Percentiles rank a stretch among this genome's conserved stretches.
phyloP scores from a whole-genome alignment of 2,797 vertebrate species.

The Hapalemur alaotrensis region DNA sequence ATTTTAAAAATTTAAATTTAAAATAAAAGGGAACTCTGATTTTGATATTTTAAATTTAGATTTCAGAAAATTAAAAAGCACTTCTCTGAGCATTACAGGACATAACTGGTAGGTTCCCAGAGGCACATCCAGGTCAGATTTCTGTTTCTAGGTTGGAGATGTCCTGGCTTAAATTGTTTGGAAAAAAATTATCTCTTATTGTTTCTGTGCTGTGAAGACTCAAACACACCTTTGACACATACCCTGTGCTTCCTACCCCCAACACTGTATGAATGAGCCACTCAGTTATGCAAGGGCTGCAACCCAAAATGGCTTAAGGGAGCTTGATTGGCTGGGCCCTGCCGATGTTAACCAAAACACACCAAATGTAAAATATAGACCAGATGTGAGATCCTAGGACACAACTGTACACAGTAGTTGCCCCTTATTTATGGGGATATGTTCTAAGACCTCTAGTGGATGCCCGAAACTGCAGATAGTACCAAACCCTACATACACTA shows the following conservation, averaged over 20 bases:
- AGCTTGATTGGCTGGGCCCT: not conserved
- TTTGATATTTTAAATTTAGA: not conserved
- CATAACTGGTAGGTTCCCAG: fast-evolving
- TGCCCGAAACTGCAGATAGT: not conserved
- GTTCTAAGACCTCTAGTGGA: not conserved
- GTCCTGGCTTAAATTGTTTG: not conserved
- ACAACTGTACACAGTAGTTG: not conserved
- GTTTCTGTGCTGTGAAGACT: not conserved
- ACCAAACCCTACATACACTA: not conserved
- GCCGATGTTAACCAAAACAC: fast-evolving
- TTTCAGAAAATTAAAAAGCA: not conserved
- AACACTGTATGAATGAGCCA: not conserved
- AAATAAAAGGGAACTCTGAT: not conserved
- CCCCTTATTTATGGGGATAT: not conserved
- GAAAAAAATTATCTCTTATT: not conserved
- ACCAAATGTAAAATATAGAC: not conserved
- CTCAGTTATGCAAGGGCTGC: not conserved
- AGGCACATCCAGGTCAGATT: not conserved
- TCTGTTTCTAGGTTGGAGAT: not conserved
- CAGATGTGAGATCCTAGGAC: too few relatives aligned
- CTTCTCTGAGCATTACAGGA: not conserved
- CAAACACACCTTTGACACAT: not conserved
- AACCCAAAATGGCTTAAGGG: not conserved
- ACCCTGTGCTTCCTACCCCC: too few relatives aligned
- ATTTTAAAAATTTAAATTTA: not conserved